Evolutionary conservation across 2,113 vertebrate species (phyloP).

Genomic region (Crotalus viridis): DNA sequence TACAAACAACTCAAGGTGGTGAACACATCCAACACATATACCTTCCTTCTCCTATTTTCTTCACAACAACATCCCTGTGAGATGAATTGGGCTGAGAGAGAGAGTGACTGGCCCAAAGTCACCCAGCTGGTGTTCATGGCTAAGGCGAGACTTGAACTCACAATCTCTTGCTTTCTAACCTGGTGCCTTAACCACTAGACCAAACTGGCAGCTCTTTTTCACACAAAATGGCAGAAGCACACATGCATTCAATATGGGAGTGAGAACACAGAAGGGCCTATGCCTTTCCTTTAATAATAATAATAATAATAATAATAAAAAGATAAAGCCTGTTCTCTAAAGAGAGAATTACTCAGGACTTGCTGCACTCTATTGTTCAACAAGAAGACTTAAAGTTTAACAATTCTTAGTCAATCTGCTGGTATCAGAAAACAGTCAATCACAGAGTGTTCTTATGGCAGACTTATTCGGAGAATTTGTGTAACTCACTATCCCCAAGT

Average conservation of each 20-base stretch:
- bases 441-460: not conserved
- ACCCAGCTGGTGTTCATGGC: not conserved
- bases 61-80: not conserved
- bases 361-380: not conserved
- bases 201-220: not conserved
- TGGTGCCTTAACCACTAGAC: not conserved
- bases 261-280: not conserved
- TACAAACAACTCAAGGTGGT: not conserved
- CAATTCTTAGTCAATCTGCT: not conserved
- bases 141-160: not conserved
- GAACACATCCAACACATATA: not conserved
- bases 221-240: not conserved
- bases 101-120: no score
- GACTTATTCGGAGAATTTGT: not conserved
- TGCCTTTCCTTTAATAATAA: not conserved
- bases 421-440: not conserved
- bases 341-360: not conserved
- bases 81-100: not conserved
- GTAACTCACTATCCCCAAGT: not conserved
- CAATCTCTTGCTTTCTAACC: not conserved
- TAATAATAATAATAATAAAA: not conserved
- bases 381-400: not conserved
- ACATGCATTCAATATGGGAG: not conserved
- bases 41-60: not conserved
- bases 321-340: not conserved